Evolutionary conservation across 2,113 vertebrate genomes (phyloP), one percentile per base, ranked within the genome.

Genomic region (Felis chaus): DNA sequence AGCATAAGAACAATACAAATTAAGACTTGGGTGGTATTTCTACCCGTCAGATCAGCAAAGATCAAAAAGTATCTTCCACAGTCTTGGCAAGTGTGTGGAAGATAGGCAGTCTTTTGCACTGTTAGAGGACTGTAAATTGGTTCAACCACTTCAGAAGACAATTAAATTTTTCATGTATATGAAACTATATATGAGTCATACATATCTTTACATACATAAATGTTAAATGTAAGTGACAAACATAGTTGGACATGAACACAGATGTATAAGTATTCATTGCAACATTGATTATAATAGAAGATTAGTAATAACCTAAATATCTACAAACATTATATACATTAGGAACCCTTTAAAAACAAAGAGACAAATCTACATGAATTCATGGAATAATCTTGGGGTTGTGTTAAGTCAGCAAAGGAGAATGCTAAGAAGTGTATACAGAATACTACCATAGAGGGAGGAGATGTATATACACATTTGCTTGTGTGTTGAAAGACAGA

Each of bases 191-290:
- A 2, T 45, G 87, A 61, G 21, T 61, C 53, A 14, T 61, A 33
- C 76, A 6, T 92, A 10, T 83, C 0, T 89, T 41, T 82, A 33
- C 19, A 7, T 63, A 88, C 33, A 31, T 53, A 61, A 18, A 16
- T 78, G 79, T 95, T 79, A 90, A 50, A 19, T 78, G 4, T 86
- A 79, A 89, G 57, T 45, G 4, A 39, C 89, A 36, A 41, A 36
- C 82, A 36, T 31, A 55, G 19, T 80, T 95, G 65, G n/a, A 94
- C 27, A 83, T 79, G 39, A 92, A 13, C 63, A 94, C 86, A 95
- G 16, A 50, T 68, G 16, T 33, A 66, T 36, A 92, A 94, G 18
- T 85, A 89, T 92, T 86, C 13, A 25, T 33, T 71, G 29, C 31
- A 88, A 78, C 29, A 36, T 36, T 39, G 8, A 36, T 91, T 86